These are phyloP conservation scores for Lasioglossum vierecki DNA, from an alignment of 2,888 invertebrate species.

Conservation along the genomic window DNA sequence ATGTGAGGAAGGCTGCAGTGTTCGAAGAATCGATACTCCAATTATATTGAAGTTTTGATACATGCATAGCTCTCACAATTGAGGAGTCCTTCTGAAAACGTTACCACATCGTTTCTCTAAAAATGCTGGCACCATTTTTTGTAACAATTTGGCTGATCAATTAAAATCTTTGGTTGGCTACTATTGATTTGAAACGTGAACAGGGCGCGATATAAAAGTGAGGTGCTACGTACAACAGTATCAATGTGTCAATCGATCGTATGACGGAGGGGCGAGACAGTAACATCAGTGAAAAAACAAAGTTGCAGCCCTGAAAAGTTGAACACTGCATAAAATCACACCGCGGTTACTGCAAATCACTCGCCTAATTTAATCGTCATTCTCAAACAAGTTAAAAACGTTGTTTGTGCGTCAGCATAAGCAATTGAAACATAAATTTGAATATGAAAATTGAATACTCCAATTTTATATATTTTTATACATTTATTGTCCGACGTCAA, in stretches of 20 bases:
- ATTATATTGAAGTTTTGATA: background rate
- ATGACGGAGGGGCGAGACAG: background rate
- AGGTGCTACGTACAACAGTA: background rate
- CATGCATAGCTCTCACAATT: background rate
- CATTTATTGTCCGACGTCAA: no score
- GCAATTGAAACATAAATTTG: no score
- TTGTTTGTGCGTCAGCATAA: no score
- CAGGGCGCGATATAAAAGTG: background rate
- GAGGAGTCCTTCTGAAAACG: background rate
- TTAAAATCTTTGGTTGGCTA: background rate
- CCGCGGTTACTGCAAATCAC: background rate
- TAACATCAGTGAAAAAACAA: background rate
- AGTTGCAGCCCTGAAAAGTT: background rate
- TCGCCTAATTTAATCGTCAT: background rate
- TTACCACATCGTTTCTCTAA: background rate
- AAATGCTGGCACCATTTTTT: background rate
- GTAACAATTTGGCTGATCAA: background rate
- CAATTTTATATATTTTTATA: no score
- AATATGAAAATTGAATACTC: no score
- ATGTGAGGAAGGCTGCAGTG: background rate
- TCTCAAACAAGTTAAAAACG: background rate
- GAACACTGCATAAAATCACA: background rate
- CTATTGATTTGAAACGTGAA: background rate
- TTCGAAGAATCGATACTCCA: slow-evolving; percentile 4
- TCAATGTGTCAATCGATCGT: background rate